A percentile compares a stretch with the other conserved stretches of the same genome.
phyloP scores from a whole-genome alignment of 2,113 vertebrate species.

The Sylvia atricapilla region DNA sequence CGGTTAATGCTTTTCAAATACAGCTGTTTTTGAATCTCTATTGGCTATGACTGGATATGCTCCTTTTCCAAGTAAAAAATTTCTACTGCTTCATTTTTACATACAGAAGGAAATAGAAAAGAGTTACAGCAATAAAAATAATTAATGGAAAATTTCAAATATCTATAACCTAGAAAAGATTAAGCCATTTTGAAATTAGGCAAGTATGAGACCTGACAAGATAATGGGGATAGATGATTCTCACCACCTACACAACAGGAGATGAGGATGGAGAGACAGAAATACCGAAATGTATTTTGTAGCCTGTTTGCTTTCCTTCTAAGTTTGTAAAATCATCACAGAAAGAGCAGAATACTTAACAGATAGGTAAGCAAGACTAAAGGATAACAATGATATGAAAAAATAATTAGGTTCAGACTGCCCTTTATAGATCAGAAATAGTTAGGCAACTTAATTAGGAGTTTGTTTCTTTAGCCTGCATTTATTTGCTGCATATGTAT shows the following conservation, averaged over 20 bases:
- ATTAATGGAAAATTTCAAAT: conserved; percentile 17
- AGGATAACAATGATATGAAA: background rate
- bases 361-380: background rate
- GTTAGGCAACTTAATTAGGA: background rate
- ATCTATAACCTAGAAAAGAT: background rate
- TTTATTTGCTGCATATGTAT: background rate
- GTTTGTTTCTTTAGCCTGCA: background rate
- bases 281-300: background rate
- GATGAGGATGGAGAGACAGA: background rate
- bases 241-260: background rate
- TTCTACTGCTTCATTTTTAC: background rate
- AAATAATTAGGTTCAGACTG: background rate
- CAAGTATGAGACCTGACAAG: background rate
- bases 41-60: background rate
- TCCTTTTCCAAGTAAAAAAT: background rate
- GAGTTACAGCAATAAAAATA: conserved; percentile 8
- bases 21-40: background rate
- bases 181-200: conserved; percentile 43
- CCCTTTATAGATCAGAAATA: background rate
- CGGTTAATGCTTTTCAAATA: background rate
- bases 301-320: background rate
- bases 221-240: conserved; percentile 11
- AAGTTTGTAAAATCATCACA: background rate
- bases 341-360: background rate
- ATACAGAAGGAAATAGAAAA: background rate